Evolutionary conservation across 1,140 invertebrate genomes (phyloP), one percentile per base, ranked within the genome.

Genomic region (Anoplophora glabripennis): DNA sequence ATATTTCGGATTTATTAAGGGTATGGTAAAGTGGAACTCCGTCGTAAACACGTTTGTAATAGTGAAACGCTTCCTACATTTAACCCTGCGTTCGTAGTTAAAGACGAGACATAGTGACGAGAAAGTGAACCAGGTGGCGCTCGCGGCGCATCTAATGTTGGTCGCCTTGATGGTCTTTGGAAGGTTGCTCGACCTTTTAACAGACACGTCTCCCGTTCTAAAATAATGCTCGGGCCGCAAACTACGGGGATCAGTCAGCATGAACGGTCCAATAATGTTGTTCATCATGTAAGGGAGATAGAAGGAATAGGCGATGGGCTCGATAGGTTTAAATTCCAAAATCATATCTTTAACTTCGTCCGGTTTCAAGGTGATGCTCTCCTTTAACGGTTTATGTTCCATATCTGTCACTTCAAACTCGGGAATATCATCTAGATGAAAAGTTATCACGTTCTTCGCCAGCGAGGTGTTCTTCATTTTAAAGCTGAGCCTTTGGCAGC

Each of bases 251-350:
- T 49, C 10, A 40, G 60, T 64, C 7, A 64, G 36, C 35, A 47
- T 33, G 3, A 54, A 41, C 7, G 63, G 63, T n/a, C 63, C 63
- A 1, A 64, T 9, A 3, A 57, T 36, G 18, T 28, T 45, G 37
- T 64, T 64, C 12, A 64, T 40, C 15, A 60, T 53, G 9, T 59
- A 58, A 0, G 67, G 67, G 7, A 69, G 35, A 35, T 55, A 67
- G 1, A 69, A 56, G 4, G 56, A 56, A 18, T 65, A 67, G 9
- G 59, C 61, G 11, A 59, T 46, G 8, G 61, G 46, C 40, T 69
- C 63, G 9, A 56, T 21, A 0, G 67, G 65, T n/a, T 60, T 28
- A 28, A 65, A 69, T 18, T 65, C 63, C 7, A 67, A 33, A 48
- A 33, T 56, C 1, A 67, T 34, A 9, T 53, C 42, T 35, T 49